Conservation (phyloP, 2,888 invertebrate species). For the Drosophila mimetica region DNA sequence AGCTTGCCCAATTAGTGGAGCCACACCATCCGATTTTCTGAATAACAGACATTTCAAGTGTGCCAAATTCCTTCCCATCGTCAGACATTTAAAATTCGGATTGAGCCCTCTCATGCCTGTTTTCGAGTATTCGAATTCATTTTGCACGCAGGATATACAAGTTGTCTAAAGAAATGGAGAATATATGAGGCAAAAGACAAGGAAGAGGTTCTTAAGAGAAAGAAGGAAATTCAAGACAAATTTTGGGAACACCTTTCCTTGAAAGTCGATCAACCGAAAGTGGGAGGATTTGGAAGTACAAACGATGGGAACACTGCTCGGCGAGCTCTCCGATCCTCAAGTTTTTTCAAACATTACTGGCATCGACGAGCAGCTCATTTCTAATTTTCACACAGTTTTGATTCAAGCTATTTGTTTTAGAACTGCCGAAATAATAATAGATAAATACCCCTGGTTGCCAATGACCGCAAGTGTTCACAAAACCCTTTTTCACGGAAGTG, state of each 20-base stretch:
- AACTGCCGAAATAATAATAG: background rate
- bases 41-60: background rate
- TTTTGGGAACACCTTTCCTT: background rate
- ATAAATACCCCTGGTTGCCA: background rate
- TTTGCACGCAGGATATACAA: background rate
- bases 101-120: background rate
- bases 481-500: background rate
- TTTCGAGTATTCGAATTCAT: background rate
- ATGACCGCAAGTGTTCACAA: too few relatives aligned
- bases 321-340: background rate
- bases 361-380: background rate
- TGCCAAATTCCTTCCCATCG: background rate
- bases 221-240: background rate
- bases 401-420: background rate
- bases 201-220: too few relatives aligned
- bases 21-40: background rate
- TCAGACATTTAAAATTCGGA: too few relatives aligned
- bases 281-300: background rate
- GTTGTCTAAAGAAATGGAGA: background rate
- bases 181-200: background rate
- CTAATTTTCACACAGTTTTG: background rate
- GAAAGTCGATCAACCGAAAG: background rate
- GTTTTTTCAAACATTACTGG: background rate
- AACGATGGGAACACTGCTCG: background rate
- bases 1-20: too few relatives aligned